A percentile compares a stretch with the other conserved stretches of the same genome.
Conservation (phyloP, 2,797 vertebrate species). For the Siniperca undulata region DNA sequence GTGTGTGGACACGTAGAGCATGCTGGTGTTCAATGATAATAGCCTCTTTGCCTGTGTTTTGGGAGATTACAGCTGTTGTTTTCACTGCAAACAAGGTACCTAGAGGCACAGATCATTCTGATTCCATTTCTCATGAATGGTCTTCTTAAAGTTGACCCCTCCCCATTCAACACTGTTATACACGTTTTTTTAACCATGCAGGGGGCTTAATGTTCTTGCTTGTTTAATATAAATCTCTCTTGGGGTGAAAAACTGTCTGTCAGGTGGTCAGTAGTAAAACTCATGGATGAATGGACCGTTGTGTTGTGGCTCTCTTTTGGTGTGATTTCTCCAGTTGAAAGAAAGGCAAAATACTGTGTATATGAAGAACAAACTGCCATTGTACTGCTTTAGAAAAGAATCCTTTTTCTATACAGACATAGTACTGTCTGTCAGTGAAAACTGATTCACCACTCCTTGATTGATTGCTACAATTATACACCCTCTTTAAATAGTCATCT, state of each 20-base stretch:
- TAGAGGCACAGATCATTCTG: slow-evolving; percentile 28
- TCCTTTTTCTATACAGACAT: slow-evolving; percentile 28
- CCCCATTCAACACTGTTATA: slow-evolving; percentile 1
- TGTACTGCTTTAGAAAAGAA: slow-evolving; percentile 24
- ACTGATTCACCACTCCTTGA: slow-evolving; percentile 65
- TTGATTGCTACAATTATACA: slow-evolving; percentile 72
- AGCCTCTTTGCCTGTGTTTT: slow-evolving; percentile 67
- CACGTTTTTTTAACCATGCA: slow-evolving; percentile 33
- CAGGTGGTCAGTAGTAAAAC: slow-evolving; percentile 55
- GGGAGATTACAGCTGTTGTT: slow-evolving; percentile 79
- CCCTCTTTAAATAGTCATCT: slow-evolving; percentile 58
- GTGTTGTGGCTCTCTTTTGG: slow-evolving; percentile 28
- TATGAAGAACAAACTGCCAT: slow-evolving; percentile 29
- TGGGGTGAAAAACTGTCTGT: slow-evolving; percentile 44
- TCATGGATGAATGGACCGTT: slow-evolving; percentile 44
- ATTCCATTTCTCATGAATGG: slow-evolving; percentile 54
- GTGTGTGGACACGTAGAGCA: slow-evolving; percentile 32
- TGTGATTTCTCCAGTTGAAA: slow-evolving; percentile 38
- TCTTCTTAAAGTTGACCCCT: slow-evolving; percentile 10
- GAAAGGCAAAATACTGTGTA: slow-evolving; percentile 36
- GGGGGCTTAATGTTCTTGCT: slow-evolving; percentile 13
- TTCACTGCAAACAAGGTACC: slow-evolving; percentile 70
- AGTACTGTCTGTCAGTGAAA: slow-evolving; percentile 49
- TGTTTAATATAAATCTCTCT: slow-evolving; percentile 44
- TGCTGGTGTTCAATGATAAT: slow-evolving; percentile 75